A percentile compares a stretch with the other conserved stretches of the same genome.
Conservation (phyloP, 2,113 vertebrate species). For the Mohoua ochrocephala region DNA sequence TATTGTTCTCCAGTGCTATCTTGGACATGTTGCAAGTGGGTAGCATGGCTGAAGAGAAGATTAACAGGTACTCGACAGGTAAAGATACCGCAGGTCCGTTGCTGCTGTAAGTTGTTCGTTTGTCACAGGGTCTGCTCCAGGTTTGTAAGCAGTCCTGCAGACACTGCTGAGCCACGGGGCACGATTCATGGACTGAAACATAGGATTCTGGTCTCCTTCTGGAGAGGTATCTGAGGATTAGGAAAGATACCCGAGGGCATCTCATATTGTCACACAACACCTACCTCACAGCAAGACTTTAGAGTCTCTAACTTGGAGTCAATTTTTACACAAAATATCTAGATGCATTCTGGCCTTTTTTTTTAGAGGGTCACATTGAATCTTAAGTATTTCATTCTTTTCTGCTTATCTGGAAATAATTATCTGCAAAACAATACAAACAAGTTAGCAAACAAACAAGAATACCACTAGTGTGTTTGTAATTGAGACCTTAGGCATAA, state of each 20-base stretch:
- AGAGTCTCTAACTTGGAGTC: background rate
- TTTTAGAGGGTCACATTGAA: background rate
- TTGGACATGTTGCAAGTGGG: background rate
- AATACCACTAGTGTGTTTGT: background rate
- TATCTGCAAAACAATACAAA: background rate
- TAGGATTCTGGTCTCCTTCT: background rate
- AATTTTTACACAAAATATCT: background rate
- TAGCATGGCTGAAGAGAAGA: background rate
- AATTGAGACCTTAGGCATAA: constrained; percentile 19
- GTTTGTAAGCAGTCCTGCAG: background rate
- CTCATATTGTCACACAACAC: background rate
- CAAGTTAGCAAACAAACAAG: background rate
- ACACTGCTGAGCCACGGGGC: fast-evolving
- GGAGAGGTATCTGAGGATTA: background rate
- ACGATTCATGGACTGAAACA: background rate
- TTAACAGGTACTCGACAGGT: background rate
- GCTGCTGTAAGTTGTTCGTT: background rate
- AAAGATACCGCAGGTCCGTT: fast-evolving
- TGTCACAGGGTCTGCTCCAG: background rate
- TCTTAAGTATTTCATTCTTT: background rate
- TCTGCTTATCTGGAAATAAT: constrained; percentile 12
- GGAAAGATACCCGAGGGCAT: background rate
- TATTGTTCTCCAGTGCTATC: background rate
- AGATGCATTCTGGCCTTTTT: background rate
- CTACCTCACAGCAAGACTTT: background rate